These are phyloP conservation scores for Matsumyia berberina DNA, from an alignment of 2,888 invertebrate species.

Conservation along the genomic window DNA sequence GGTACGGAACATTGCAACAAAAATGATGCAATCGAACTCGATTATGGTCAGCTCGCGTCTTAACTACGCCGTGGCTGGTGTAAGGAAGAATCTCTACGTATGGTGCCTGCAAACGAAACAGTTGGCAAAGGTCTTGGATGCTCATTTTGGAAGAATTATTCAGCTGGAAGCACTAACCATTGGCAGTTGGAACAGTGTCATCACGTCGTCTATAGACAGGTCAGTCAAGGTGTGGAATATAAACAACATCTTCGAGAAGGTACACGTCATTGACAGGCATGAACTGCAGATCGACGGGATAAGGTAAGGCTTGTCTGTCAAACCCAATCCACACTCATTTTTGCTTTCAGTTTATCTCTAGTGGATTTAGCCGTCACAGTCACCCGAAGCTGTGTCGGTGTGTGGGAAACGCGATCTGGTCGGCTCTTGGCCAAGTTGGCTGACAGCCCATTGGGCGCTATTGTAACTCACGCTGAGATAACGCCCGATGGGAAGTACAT, in stretches of 20 bases:
- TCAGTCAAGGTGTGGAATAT: slow-evolving; percentile 99
- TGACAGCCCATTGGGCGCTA: slow-evolving; percentile 96
- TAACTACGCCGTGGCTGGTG: slow-evolving; percentile 97
- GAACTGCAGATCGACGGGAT: slow-evolving; percentile 97
- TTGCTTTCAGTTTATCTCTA: slow-evolving; percentile 88
- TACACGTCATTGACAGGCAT: slow-evolving; percentile 97
- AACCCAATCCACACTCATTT: not conserved
- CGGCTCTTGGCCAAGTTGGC: slow-evolving; percentile 93
- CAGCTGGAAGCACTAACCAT: slow-evolving; percentile 94
- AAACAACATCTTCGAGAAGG: slow-evolving; percentile 98
- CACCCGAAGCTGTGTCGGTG: slow-evolving; percentile 96
- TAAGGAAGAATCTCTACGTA: slow-evolving; percentile 96
- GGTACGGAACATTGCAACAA: slow-evolving; percentile 96
- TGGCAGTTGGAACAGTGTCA: slow-evolving; percentile 96
- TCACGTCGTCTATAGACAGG: slow-evolving; percentile 98
- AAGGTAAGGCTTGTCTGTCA: slow-evolving; percentile 85
- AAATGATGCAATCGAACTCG: slow-evolving; percentile 95
- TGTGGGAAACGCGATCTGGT: slow-evolving; percentile 96
- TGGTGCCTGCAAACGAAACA: slow-evolving; percentile 94
- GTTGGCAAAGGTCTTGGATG: slow-evolving; percentile 96
- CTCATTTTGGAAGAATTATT: slow-evolving; percentile 98
- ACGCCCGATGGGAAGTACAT: slow-evolving; percentile 93
- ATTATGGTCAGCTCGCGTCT: slow-evolving; percentile 95
- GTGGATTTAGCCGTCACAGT: slow-evolving; percentile 95
- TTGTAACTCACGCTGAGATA: slow-evolving; percentile 96